A percentile compares a stretch with the other conserved stretches of the same genome.
Conservation (phyloP, 2,797 vertebrate species). For the Dipus sagitta region DNA sequence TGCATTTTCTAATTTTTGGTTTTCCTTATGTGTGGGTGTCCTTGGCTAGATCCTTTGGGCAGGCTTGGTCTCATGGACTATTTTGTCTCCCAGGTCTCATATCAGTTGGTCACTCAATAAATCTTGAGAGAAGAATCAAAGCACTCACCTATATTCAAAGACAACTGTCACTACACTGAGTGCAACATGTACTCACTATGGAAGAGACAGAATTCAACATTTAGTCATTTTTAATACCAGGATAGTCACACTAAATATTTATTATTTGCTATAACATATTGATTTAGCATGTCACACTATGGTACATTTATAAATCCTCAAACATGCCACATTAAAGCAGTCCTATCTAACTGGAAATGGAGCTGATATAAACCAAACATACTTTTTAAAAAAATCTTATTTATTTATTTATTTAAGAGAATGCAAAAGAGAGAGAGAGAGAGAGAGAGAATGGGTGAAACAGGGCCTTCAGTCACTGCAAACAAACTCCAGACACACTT, state of each 20-base stretch:
- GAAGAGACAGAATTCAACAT: slow-evolving; percentile 4
- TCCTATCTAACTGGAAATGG: background rate
- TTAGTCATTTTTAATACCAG: background rate
- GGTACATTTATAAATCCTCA: background rate
- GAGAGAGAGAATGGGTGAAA: too few species aligned
- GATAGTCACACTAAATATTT: background rate
- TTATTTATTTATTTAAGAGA: too few species aligned
- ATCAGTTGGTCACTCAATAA: background rate
- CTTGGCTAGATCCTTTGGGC: background rate
- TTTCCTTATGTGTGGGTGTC: background rate
- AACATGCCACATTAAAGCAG: background rate
- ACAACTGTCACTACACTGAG: background rate
- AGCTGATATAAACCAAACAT: background rate
- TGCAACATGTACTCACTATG: background rate
- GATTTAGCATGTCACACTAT: background rate
- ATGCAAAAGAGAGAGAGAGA: too few species aligned
- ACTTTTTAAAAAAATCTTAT: background rate
- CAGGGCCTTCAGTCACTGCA: too few species aligned
- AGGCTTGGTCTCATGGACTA: background rate
- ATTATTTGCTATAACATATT: background rate
- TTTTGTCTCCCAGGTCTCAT: background rate
- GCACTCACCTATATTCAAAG: background rate
- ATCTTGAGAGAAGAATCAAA: background rate
- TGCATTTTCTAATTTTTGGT: background rate
- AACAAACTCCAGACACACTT: too few species aligned